Percentiles rank a stretch among this genome's conserved stretches.
Conservation (phyloP, 2,888 invertebrate genomes). For the Iselma pallidipennis region DNA sequence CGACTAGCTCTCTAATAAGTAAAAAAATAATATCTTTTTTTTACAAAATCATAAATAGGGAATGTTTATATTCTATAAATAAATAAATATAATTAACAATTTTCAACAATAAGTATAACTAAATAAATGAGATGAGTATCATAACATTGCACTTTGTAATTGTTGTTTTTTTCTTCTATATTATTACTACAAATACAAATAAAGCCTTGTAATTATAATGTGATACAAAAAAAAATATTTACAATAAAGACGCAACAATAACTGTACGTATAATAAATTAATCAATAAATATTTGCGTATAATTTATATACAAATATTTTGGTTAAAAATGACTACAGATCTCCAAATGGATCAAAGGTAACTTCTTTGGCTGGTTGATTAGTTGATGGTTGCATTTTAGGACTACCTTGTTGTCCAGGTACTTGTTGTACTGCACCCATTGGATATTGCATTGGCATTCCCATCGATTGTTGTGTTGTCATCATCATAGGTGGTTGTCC, state of each 20-base stretch:
- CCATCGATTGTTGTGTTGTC: slow-evolving; percentile 14
- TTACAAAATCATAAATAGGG: slow-evolving; percentile 36
- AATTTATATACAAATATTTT: slow-evolving; percentile 2
- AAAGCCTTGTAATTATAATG: slow-evolving; percentile 5
- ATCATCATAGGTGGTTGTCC: slow-evolving; percentile 31
- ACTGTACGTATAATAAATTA: background rate
- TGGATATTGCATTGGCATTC: slow-evolving; percentile 33
- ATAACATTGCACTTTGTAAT: slow-evolving; percentile 28
- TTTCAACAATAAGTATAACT: slow-evolving; percentile 6
- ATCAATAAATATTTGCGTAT: background rate
- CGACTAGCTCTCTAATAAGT: slow-evolving; percentile 37
- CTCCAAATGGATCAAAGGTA: slow-evolving; percentile 55
- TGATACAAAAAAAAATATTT: slow-evolving; percentile 18
- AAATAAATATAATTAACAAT: background rate
- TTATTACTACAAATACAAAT: slow-evolving; percentile 6
- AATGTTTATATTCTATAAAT: slow-evolving; percentile 36
- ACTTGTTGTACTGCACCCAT: slow-evolving; percentile 31
- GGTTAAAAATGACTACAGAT: slow-evolving; percentile 49
- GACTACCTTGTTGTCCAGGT: slow-evolving; percentile 40
- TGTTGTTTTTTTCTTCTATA: background rate
- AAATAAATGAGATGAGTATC: slow-evolving; percentile 19
- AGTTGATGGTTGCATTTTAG: slow-evolving; percentile 41
- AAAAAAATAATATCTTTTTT: slow-evolving; percentile 41
- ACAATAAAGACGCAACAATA: slow-evolving; percentile 12
- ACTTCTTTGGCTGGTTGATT: slow-evolving; percentile 41